These are phyloP conservation scores for Noctua fimbriata DNA, from an alignment of 2,888 invertebrate species.

Conservation along the genomic window DNA sequence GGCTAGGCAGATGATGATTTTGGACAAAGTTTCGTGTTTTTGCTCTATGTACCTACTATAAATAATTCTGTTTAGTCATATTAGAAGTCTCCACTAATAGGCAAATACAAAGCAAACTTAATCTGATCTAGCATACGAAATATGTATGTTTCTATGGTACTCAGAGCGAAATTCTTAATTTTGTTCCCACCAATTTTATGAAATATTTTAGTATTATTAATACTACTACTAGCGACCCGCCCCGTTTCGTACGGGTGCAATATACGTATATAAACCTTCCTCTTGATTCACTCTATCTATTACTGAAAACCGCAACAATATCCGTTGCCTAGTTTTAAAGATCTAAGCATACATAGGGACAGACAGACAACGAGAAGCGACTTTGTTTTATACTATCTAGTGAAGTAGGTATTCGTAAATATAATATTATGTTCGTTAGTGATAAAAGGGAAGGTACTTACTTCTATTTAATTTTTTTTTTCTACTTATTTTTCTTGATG, in stretches of 20 bases:
- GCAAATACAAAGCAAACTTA: constrained; percentile 11
- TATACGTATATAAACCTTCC: too few species aligned
- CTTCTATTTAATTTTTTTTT: background rate
- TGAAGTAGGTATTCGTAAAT: background rate
- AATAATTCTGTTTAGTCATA: background rate
- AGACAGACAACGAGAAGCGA: too few species aligned
- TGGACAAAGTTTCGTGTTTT: background rate
- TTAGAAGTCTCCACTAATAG: background rate
- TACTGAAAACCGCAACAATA: too few species aligned
- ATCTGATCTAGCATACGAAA: background rate
- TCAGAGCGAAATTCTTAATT: constrained; percentile 28
- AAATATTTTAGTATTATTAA: constrained; percentile 35
- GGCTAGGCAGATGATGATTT: background rate
- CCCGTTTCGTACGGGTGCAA: too few species aligned
- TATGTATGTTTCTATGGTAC: constrained; percentile 5
- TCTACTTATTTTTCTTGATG: background rate
- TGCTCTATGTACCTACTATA: background rate
- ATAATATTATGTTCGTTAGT: background rate
- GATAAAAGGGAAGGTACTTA: background rate
- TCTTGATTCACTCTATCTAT: too few species aligned
- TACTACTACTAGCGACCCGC: too few species aligned
- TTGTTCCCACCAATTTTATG: constrained; percentile 16
- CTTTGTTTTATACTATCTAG: too few species aligned
- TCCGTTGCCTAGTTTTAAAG: too few species aligned
- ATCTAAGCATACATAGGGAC: too few species aligned